These are phyloP conservation scores for Caradrina kadenii DNA, from an alignment of 2,888 invertebrate species.

Conservation along the genomic window DNA sequence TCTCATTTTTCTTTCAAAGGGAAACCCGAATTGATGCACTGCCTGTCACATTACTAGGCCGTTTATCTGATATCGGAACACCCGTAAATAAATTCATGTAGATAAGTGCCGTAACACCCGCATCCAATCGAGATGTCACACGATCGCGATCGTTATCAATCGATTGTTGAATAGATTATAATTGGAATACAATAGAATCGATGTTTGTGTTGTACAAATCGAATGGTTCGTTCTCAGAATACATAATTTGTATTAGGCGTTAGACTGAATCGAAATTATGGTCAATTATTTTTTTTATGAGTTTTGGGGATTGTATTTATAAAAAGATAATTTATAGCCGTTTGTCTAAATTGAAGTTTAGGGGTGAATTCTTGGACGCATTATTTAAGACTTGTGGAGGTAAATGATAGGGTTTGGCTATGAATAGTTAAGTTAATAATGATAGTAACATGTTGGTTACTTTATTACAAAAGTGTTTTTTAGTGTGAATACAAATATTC, in stretches of 20 bases:
- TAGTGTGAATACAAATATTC: slow-evolving; percentile 7
- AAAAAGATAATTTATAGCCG: slow-evolving; percentile 57
- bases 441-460: not conserved
- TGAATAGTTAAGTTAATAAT: slow-evolving; percentile 27
- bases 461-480: slow-evolving; percentile 10
- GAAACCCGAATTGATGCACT: slow-evolving; percentile 35
- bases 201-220: slow-evolving; percentile 62
- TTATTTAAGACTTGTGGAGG: slow-evolving; percentile 25
- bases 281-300: slow-evolving; percentile 50
- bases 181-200: slow-evolving; percentile 73
- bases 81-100: slow-evolving; percentile 63
- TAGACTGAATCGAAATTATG: slow-evolving; percentile 57
- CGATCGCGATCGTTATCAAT: slow-evolving; percentile 73
- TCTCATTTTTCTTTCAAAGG: not conserved
- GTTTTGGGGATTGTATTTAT: slow-evolving; percentile 37
- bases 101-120: slow-evolving; percentile 72
- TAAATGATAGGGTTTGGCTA: slow-evolving; percentile 42
- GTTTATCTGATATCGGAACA: slow-evolving; percentile 45
- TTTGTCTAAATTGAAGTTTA: slow-evolving; percentile 32
- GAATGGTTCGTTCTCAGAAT: slow-evolving; percentile 64
- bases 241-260: slow-evolving; percentile 66
- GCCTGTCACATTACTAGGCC: slow-evolving; percentile 5
- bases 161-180: slow-evolving; percentile 70
- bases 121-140: slow-evolving; percentile 76
- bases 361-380: slow-evolving; percentile 33